Conservation (phyloP, 92 coral and sea anemone species). For the Parazoanthus atlanticus region DNA sequence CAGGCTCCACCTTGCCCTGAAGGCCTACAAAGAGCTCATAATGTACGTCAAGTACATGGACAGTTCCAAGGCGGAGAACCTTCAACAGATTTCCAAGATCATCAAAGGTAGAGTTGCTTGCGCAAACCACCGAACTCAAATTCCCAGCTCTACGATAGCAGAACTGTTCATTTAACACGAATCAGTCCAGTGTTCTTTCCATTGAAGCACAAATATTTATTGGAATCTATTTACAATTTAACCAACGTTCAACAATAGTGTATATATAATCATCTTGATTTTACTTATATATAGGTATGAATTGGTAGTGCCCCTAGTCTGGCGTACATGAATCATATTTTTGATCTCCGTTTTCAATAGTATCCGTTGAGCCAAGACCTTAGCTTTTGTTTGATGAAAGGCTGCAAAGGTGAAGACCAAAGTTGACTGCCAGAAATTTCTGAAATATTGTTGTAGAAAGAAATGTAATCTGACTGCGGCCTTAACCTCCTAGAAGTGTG, state of each 20-base stretch:
- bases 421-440: not conserved
- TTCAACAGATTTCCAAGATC: constrained; percentile 80
- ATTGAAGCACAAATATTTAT: not conserved
- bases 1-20: constrained; percentile 92
- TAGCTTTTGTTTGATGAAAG: not conserved
- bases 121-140: not conserved
- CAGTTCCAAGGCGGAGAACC: constrained; percentile 64
- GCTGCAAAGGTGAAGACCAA: not conserved
- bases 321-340: too few relatives aligned
- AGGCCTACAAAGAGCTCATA: constrained; percentile 93
- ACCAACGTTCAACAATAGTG: too few relatives aligned
- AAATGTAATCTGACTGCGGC: too few relatives aligned
- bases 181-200: not conserved
- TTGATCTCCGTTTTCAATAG: too few relatives aligned
- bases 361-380: not conserved
- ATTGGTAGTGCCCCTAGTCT: too few relatives aligned
- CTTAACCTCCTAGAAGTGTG: too few relatives aligned
- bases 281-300: too few relatives aligned
- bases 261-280: too few relatives aligned
- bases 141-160: not conserved
- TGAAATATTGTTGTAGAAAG: not conserved
- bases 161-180: not conserved
- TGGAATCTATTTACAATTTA: too few relatives aligned
- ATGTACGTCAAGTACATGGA: constrained; percentile 82
- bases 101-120: constrained; percentile 77